Conservation (phyloP, 1,140 invertebrate species). For the Eupristina koningsbergeri region DNA sequence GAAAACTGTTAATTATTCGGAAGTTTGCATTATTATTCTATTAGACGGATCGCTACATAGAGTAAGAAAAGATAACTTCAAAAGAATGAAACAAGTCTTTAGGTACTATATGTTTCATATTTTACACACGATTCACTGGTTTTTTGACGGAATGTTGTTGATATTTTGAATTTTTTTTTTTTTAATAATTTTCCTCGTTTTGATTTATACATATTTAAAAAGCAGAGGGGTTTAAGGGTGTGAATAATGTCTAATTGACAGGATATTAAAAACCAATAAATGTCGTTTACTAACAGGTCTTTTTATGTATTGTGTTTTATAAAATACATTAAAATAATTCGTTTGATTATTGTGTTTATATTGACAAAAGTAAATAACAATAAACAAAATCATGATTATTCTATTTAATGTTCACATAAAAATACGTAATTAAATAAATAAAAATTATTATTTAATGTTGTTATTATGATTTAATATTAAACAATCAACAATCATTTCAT, state of each 20-base stretch:
- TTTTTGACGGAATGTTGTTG: neutral
- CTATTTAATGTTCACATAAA: too few relatives aligned
- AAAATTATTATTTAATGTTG: too few relatives aligned
- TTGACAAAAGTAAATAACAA: too few relatives aligned
- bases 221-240: neutral
- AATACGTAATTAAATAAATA: too few relatives aligned
- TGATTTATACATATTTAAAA: neutral
- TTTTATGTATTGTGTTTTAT: neutral
- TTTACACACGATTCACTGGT: constrained; percentile 16
- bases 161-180: constrained; percentile 17
- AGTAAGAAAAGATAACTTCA: neutral
- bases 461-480: too few relatives aligned
- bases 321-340: neutral
- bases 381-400: too few relatives aligned
- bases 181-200: neutral
- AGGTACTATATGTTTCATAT: neutral
- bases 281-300: neutral
- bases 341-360: neutral
- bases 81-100: constrained; percentile 6
- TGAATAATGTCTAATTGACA: neutral
- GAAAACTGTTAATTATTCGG: neutral
- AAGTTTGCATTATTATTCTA: neutral
- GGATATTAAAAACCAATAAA: neutral
- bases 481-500: too few relatives aligned
- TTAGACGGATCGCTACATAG: neutral